Evolutionary conservation across 23 tunicate genomes (phyloP), one percentile per base, ranked within the genome.

Genomic region (Trididemnum nubilum): DNA sequence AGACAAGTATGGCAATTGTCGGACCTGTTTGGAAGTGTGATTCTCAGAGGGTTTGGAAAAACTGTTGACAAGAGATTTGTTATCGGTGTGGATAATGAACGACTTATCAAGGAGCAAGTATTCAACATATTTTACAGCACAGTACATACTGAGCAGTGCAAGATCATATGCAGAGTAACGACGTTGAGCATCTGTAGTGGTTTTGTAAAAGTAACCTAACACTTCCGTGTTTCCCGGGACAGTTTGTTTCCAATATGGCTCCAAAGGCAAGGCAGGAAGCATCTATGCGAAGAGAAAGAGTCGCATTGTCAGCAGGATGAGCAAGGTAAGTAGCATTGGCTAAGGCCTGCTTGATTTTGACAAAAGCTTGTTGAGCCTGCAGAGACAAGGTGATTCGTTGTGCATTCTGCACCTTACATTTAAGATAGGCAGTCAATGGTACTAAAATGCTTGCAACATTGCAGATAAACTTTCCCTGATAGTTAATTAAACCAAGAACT

Each of bases 181-280:
- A 65, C 36, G 29, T 44, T 44, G 54, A 44, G 54, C 54, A 9
- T 9, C 9, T 7, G 54, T 44, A 9, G 15, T 9, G 15, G 29
- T 28, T 31, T 51, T 67, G 35, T 76, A 81, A 36, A 28, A 81
- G 64, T 59, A 81, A 49, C 32, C 64, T n/a, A 81, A 65, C 32
- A 72, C 73, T 50, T 33, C 32, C 35, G 59, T 39, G 2, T 67
- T 15, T 30, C 77, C 85, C 0, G 66, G 34, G 31, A 0, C 34
- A 9, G 26, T 26, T 27, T 81, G 85, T 37, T n/a, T 81, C 85
- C 23, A 81, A 35, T 39, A 34, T 12, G 32, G 38, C 85, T 26
- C 77, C 85, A 33, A 78, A 32, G 2, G 83, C 71, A n/a, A 33
- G 26, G 32, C 32, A 22, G 1, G 71, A 59, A 33, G 83, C 83